Evolutionary conservation across 2,888 invertebrate genomes (phyloP).

Genomic region (Agrochola lychnidis): DNA sequence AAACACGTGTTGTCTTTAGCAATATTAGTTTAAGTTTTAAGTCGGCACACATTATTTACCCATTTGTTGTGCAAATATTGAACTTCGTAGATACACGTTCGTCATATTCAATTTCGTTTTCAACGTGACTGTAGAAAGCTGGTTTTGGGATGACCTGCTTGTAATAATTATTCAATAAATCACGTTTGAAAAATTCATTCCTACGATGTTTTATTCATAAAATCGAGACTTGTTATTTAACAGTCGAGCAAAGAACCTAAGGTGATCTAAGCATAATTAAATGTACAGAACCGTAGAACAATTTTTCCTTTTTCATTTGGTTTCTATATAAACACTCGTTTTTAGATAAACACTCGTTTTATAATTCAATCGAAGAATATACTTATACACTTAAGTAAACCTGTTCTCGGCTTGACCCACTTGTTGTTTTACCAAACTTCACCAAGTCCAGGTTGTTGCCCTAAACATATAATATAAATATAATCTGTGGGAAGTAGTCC

Average conservation of each 20-base stretch:
- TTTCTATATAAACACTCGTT: conserved; percentile 33
- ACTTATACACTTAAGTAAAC: conserved; percentile 35
- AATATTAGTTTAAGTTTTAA: conserved; percentile 77
- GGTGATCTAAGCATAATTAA: neutral
- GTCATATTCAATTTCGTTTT: conserved; percentile 81
- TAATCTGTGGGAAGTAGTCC: conserved; percentile 85
- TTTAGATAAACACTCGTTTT: conserved; percentile 48
- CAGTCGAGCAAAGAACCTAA: neutral
- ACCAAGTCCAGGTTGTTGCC: conserved; percentile 78
- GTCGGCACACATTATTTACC: conserved; percentile 77
- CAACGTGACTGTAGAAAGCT: conserved; percentile 75
- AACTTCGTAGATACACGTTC: conserved; percentile 72
- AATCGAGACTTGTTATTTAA: conserved; percentile 26
- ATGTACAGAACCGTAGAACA: conserved; percentile 18
- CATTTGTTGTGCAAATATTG: conserved; percentile 84
- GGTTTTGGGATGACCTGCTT: conserved; percentile 62
- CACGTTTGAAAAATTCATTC: neutral
- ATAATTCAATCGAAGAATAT: conserved; percentile 45
- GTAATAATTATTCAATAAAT: conserved; percentile 53
- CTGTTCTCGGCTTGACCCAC: conserved; percentile 56
- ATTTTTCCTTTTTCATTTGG: conserved; percentile 12
- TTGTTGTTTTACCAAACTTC: conserved; percentile 42
- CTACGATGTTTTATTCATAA: conserved; percentile 1
- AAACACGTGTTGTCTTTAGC: conserved; percentile 72
- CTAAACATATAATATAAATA: conserved; percentile 75